Percentiles rank a stretch among this genome's conserved stretches.
Conservation (phyloP, 2,797 vertebrate species). For the Eulemur albifrons region DNA sequence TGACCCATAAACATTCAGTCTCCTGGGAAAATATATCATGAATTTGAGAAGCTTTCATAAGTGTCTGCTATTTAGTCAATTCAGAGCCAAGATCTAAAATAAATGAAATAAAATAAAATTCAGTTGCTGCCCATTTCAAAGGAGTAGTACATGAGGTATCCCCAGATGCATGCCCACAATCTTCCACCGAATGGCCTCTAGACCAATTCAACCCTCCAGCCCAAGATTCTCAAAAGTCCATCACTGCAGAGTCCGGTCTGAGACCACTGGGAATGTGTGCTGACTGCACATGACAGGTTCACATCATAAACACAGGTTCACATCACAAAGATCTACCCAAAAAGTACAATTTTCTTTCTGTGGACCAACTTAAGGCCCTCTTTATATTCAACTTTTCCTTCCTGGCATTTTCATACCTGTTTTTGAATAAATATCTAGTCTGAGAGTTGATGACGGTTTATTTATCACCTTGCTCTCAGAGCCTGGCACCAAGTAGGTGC, state of each 20-base stretch:
- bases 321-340: background rate
- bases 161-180: background rate
- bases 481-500: background rate
- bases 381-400: background rate
- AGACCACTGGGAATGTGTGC: background rate
- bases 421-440: background rate
- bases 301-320: background rate
- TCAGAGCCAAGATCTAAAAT: conserved; percentile 38
- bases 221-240: background rate
- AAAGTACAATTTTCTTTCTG: conserved; percentile 2
- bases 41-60: conserved; percentile 64
- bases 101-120: conserved; percentile 29
- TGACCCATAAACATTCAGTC: conserved; percentile 41
- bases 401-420: background rate
- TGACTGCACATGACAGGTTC: background rate
- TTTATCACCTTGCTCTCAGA: background rate
- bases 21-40: background rate
- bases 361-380: background rate
- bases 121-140: conserved; percentile 23
- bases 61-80: conserved; percentile 56
- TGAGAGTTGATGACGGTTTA: background rate
- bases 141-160: background rate
- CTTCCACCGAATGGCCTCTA: background rate
- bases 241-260: background rate
- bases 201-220: background rate